Percentiles rank a stretch among this genome's conserved stretches.
Evolutionary conservation across 2,797 vertebrate species (phyloP).

Genomic region (Sebastes minor): DNA sequence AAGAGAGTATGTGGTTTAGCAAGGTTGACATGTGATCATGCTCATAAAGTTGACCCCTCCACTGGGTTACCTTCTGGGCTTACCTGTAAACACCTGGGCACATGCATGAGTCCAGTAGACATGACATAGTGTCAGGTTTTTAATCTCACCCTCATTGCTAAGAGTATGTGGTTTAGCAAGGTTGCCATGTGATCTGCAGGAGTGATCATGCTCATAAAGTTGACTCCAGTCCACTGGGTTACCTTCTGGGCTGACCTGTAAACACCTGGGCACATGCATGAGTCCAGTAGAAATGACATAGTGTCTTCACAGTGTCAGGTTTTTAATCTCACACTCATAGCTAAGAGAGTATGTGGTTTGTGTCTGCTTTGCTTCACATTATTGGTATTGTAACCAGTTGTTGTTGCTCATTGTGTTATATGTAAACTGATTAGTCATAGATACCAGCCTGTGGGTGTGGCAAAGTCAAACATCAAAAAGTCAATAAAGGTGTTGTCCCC

Average conservation of each 20-base stretch:
- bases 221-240: neutral
- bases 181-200: conserved; percentile 3
- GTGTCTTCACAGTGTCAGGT: neutral
- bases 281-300: neutral
- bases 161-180: neutral
- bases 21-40: conserved; percentile 9
- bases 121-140: neutral
- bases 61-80: neutral
- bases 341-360: neutral
- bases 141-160: neutral
- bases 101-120: neutral
- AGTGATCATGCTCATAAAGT: neutral
- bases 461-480: conserved; percentile 36
- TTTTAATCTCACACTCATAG: neutral
- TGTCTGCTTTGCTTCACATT: neutral
- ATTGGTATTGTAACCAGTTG: neutral
- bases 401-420: neutral
- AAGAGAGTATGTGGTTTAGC: neutral
- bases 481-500: conserved; percentile 46
- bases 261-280: neutral
- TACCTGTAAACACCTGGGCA: neutral
- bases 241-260: neutral
- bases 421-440: neutral
- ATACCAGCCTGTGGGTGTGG: conserved; percentile 36
- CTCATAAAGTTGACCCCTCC: neutral